A percentile compares a stretch with the other conserved stretches of the same genome.
phyloP scores from a whole-genome alignment of 2,888 invertebrate genomes.

The Hypomecis atomaria region DNA sequence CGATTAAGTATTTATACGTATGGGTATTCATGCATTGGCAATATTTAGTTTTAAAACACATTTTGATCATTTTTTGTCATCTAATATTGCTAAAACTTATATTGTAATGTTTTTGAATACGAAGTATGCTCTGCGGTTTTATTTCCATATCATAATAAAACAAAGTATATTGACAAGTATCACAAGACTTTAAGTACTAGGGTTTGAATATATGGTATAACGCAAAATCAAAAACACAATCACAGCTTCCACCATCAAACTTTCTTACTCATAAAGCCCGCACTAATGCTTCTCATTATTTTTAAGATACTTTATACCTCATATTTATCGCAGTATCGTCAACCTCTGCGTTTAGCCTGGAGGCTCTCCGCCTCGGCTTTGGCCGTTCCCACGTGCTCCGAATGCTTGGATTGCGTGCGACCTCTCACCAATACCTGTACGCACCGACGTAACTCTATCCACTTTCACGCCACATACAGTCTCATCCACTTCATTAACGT shows the following conservation, averaged over 20 bases:
- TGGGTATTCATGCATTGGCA: too few relatives aligned
- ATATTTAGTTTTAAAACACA: too few relatives aligned
- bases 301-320: constrained; percentile 18
- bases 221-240: background rate
- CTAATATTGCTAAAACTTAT: too few relatives aligned
- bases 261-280: constrained; percentile 55
- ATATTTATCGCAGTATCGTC: constrained; percentile 83
- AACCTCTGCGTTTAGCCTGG: constrained; percentile 75
- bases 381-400: constrained; percentile 81
- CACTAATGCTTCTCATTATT: constrained; percentile 70
- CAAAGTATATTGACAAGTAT: too few relatives aligned
- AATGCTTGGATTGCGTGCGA: constrained; percentile 83
- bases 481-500: background rate
- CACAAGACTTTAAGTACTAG: too few relatives aligned
- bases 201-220: background rate
- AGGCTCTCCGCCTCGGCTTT: constrained; percentile 73
- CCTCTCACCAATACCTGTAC: constrained; percentile 69
- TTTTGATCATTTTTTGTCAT: too few relatives aligned
- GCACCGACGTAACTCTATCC: constrained; percentile 60
- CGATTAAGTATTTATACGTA: too few relatives aligned
- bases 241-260: constrained; percentile 33
- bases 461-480: constrained; percentile 51
- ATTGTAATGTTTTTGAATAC: too few relatives aligned
- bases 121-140: too few relatives aligned
- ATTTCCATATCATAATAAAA: too few relatives aligned